Percentiles rank a stretch among this genome's conserved stretches.
Conservation (phyloP, 2,113 vertebrate species). For the Cervus canadensis region DNA sequence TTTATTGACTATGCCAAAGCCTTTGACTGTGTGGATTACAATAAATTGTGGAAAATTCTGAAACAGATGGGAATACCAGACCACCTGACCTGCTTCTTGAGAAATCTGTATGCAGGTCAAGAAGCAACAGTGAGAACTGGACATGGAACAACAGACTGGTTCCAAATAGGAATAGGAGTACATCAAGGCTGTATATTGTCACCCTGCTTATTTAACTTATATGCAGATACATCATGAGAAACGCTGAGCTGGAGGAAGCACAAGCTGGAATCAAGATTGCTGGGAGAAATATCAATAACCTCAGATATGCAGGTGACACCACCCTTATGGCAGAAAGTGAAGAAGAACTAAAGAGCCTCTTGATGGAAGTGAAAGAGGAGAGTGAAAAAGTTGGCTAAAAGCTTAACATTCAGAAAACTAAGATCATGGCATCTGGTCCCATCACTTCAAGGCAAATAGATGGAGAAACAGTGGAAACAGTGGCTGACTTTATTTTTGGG, state of each 20-base stretch:
- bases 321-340: background rate
- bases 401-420: background rate
- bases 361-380: background rate
- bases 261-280: background rate
- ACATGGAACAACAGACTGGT: background rate
- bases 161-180: background rate
- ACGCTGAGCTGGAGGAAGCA: rapidly evolving
- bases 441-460: background rate
- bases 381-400: background rate
- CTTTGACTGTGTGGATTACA: background rate
- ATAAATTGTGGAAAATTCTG: background rate
- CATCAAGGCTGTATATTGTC: background rate
- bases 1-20: background rate
- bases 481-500: background rate
- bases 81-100: background rate
- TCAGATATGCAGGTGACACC: background rate
- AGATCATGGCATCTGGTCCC: background rate
- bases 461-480: background rate
- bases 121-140: background rate
- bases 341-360: background rate
- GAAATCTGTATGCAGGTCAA: background rate
- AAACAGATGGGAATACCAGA: background rate
- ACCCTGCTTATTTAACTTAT: background rate
- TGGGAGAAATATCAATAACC: rapidly evolving
- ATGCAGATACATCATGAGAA: background rate